Evolutionary conservation across 2,113 vertebrate genomes (phyloP).

Genomic region (Myiozetetes cayanensis): DNA sequence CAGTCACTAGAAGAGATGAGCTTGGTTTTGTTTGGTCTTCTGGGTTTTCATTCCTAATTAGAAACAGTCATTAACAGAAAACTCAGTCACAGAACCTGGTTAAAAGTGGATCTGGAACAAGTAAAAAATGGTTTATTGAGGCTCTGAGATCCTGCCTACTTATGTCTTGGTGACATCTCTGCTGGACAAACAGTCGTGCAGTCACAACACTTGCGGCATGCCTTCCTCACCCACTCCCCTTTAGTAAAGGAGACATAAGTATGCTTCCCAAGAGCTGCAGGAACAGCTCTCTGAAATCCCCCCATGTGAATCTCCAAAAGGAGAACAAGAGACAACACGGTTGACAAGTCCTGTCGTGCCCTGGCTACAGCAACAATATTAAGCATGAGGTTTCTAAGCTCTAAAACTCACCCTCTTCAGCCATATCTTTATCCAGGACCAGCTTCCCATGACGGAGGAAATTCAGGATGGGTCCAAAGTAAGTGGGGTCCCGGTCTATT

Average conservation of each 20-base stretch:
- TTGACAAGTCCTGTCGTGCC: neutral
- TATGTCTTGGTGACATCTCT: neutral
- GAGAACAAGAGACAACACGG: neutral
- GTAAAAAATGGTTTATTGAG: neutral
- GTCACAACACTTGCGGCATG: neutral
- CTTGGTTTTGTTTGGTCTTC: neutral
- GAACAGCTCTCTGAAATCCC: neutral
- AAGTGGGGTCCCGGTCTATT: constrained; percentile 96
- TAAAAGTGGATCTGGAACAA: neutral
- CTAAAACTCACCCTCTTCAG: constrained; percentile 89
- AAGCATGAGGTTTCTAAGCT: neutral
- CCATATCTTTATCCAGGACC: constrained; percentile 96
- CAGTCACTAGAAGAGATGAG: neutral
- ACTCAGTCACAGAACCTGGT: neutral
- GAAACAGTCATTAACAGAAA: constrained; percentile 29
- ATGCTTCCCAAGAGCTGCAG: neutral
- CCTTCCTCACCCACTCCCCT: neutral
- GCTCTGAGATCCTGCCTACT: neutral
- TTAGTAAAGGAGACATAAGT: fast-evolving
- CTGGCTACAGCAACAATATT: neutral
- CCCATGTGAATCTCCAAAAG: neutral
- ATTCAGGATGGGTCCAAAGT: constrained; percentile 98
- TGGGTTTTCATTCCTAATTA: constrained; percentile 29
- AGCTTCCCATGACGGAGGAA: constrained; percentile 96
- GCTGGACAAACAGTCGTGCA: neutral